Evolutionary conservation across 2,113 vertebrate genomes (phyloP).

Genomic region (cattle (Bos taurus)): ARS-UCD2.0 NC_037340.1:59821001-59821500

Average conservation of each 20-base stretch:
- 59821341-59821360: not conserved
- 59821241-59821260: rapidly evolving
- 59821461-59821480: not conserved
- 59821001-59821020: not conserved
- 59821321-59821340: not conserved
- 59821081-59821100: not conserved
- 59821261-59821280: no score
- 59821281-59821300: not conserved
- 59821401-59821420: not conserved
- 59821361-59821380: not conserved
- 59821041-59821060: not conserved
- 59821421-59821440: not conserved
- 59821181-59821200: not conserved
- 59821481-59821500: not conserved
- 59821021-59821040: not conserved
- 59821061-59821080: not conserved
- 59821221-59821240: rapidly evolving
- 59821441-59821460: not conserved
- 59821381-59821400: not conserved
- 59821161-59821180: not conserved
- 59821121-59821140: not conserved
- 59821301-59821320: not conserved
- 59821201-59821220: not conserved
- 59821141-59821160: not conserved
- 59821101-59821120: not conserved